Base-by-base conservation (phyloP, 2,113 vertebrate species). In the Psettodes erumei region DNA sequence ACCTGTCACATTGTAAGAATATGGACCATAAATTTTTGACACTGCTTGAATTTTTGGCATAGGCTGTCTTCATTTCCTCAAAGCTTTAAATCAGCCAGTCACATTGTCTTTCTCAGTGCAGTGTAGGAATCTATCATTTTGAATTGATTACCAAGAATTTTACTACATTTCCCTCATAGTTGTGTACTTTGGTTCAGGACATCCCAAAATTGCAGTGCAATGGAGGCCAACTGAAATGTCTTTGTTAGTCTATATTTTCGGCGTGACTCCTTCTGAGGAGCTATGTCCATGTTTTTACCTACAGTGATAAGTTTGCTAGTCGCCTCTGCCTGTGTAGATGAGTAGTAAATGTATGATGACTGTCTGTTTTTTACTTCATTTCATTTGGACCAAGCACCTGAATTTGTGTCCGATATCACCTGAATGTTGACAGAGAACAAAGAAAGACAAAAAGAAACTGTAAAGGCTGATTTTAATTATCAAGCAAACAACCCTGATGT, bases 401-500 rank as follows among this genome's bases (percentile, higher is more conserved):
- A 60, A n/a, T n/a, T n/a, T n/a, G n/a, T n/a, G 15, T 42, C 33
- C 50, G 54, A 50, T 32, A 50, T 51, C 18, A n/a, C 63, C 16
- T 43, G 27, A 68, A 43, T 42, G 15, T 33, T 13, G 28, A 38
- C 25, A 10, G n/a, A 62, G 5, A n/a, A 42, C 19, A 60, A 13
- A 53, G 16, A 33, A 48, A 28, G 42, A 23, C 15, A 13, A 15
- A 67, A 48, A 6, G 21, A 33, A 63, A 40, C 4, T 9, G 0
- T 28, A 2, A 55, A 70, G 30, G 8, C 23, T 47, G 18, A n/a
- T 42, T 27, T 50, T 33, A 43, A 51, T 65, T 21, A 59, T 27
- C 11, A 32, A 10, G 9, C 4, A 23, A 33, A 77, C 27, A 4
- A 3, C 0, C 15, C 28, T 35, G n/a, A n/a, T n/a, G 18, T 30